Evolutionary conservation across 2,113 vertebrate genomes (phyloP).

Genomic region (Indri indri): DNA sequence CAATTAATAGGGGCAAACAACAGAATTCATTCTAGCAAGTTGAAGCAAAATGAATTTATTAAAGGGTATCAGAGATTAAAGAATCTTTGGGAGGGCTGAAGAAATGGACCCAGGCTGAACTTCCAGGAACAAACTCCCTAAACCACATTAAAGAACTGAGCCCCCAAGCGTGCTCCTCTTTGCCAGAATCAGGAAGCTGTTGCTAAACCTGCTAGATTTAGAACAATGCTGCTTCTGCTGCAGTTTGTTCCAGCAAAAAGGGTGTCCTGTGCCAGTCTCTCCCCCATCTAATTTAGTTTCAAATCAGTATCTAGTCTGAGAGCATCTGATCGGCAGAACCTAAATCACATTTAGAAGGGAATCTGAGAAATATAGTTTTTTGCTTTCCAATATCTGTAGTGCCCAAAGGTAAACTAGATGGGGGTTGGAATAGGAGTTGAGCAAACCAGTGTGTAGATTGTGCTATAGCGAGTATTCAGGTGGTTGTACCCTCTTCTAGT

Average conservation of each 20-base stretch:
- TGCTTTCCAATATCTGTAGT: background rate
- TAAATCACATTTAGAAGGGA: slow-evolving; percentile 6
- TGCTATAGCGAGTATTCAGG: background rate
- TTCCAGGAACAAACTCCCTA: background rate
- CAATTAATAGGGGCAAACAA: background rate
- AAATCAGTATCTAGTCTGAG: background rate
- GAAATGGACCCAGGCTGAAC: background rate
- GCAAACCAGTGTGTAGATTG: background rate
- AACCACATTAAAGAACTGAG: background rate
- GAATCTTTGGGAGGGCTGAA: slow-evolving; percentile 2
- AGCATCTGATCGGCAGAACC: slow-evolving; percentile 10
- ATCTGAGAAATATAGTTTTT: background rate
- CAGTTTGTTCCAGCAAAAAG: background rate
- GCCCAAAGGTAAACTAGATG: background rate
- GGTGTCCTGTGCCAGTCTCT: background rate
- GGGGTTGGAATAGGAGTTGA: background rate
- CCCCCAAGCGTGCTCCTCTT: background rate
- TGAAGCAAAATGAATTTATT: background rate
- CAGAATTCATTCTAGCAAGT: slow-evolving; percentile 9
- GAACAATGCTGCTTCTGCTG: background rate
- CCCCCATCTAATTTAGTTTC: slow-evolving; percentile 1
- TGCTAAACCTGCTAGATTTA: background rate
- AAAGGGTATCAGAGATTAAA: background rate
- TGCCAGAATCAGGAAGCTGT: background rate
- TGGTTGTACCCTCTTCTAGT: background rate